Base-by-base conservation (phyloP, 2,888 invertebrate species). In the Macaria notata region DNA sequence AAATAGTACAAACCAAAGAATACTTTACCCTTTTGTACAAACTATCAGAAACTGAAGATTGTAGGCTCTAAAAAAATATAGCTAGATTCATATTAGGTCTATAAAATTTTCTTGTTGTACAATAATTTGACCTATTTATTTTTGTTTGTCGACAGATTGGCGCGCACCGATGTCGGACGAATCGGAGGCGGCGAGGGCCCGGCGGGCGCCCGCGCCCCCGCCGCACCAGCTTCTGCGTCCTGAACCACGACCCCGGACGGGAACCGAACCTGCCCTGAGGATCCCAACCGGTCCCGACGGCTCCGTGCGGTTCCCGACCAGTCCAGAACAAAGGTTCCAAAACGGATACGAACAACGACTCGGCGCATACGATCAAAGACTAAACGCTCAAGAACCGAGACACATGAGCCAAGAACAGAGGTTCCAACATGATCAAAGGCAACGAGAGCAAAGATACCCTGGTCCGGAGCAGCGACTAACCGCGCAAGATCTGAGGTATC, bases 101-200 rank as follows among this genome's bases (percentile, higher is more conserved):
- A 2, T 36, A 19, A 29, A 29, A 44, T 36, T 0, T 38, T 9
- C 38, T 30, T 38, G 33, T 39, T 36, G 29, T 0, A 41, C 5
- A 8, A 41, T 41, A 31, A 43, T 19, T 36, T 47, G n/a, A 41
- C 41, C 38, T 44, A 47, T 33, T 60, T 62, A 59, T 47, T 4
- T 49, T 38, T 38, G 6, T 36, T 82, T 78, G 68, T 73, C 69
- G 39, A 61, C 81, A 90, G 90, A 90, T 89, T 90, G 90, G 90
- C 90, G 90, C 84, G 88, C 89, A 73, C 90, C 90, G 75, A 90
- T 90, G 90, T 78, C 84, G 59, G 90, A 90, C 74, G 90, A 89
- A 72, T 71, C 86, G 79, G 89, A 89, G 80, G 85, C 82, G 80
- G 83, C 81, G 71, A 76, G 86, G 81, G 81, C 76, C 65, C 78